phyloP scores from a whole-genome alignment of 2,888 invertebrate species.

The Campoplex capitator region DNA sequence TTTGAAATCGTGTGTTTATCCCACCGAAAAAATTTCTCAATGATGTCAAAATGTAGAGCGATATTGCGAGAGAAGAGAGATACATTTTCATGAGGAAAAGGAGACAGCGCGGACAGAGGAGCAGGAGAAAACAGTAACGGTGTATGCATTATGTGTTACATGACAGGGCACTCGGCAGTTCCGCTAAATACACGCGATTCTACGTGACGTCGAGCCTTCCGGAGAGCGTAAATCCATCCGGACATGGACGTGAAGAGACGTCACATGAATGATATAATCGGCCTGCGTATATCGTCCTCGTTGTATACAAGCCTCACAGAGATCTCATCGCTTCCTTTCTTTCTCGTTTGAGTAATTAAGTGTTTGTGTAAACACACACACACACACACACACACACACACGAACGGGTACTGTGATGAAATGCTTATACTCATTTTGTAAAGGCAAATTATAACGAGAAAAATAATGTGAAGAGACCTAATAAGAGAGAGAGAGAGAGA shows the following conservation, averaged over 20 bases:
- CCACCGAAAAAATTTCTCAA: not conserved
- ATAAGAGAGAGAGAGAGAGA: slow-evolving; percentile 4
- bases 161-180: slow-evolving; percentile 19
- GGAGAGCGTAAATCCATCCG: slow-evolving; percentile 41
- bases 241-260: slow-evolving; percentile 23
- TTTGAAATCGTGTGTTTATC: not conserved
- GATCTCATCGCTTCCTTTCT: slow-evolving; percentile 19
- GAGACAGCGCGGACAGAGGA: not conserved
- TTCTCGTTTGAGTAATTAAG: slow-evolving; percentile 50
- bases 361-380: not conserved
- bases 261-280: slow-evolving; percentile 29
- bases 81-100: not conserved
- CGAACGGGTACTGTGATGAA: not conserved
- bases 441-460: not conserved
- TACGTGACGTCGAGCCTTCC: slow-evolving; percentile 12
- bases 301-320: not conserved
- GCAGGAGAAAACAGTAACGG: not conserved
- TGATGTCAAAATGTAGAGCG: not conserved
- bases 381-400: too few species aligned
- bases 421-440: not conserved
- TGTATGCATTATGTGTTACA: slow-evolving; percentile 16
- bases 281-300: not conserved
- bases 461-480: not conserved
- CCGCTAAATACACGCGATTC: slow-evolving; percentile 18
- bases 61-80: not conserved